Conservation (phyloP, 2,888 invertebrate genomes). For the Coremacera marginata region DNA sequence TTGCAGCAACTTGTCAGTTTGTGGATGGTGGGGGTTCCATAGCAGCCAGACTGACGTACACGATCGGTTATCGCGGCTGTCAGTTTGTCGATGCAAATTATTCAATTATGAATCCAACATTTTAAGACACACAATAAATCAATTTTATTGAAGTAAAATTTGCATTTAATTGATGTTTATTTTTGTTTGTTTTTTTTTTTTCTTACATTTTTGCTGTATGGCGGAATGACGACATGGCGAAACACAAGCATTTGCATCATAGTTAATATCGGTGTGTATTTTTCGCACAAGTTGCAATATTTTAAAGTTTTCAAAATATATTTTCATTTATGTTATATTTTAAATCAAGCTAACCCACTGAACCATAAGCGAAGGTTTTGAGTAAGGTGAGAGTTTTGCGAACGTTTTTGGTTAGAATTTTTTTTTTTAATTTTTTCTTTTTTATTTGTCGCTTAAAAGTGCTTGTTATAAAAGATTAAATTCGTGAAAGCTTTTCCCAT, state of each 20-base stretch:
- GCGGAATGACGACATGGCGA: conserved; percentile 10
- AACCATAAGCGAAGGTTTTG: no score
- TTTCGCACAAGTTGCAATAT: no score
- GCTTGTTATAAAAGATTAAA: no score
- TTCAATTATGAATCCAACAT: conserved; percentile 40
- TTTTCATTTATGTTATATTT: no score
- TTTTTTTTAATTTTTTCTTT: no score
- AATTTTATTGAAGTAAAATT: conserved; percentile 32
- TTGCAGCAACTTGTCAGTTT: conserved; percentile 7
- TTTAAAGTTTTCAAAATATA: no score
- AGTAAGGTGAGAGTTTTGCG: no score
- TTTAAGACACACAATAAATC: conserved; percentile 34
- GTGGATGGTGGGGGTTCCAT: conserved; percentile 6
- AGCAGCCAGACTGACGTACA: neutral
- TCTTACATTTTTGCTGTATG: neutral
- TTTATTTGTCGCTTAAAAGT: no score
- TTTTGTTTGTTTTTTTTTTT: neutral
- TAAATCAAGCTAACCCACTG: no score
- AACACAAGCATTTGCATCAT: conserved; percentile 31
- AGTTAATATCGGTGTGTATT: neutral
- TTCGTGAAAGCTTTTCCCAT: no score
- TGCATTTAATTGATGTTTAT: conserved; percentile 35
- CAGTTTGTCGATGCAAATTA: conserved; percentile 42
- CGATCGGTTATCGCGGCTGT: conserved; percentile 35
- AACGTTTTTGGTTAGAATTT: no score